These are phyloP conservation scores for Tenthredo notha DNA, from an alignment of 2,888 invertebrate genomes.

Conservation along the genomic window DNA sequence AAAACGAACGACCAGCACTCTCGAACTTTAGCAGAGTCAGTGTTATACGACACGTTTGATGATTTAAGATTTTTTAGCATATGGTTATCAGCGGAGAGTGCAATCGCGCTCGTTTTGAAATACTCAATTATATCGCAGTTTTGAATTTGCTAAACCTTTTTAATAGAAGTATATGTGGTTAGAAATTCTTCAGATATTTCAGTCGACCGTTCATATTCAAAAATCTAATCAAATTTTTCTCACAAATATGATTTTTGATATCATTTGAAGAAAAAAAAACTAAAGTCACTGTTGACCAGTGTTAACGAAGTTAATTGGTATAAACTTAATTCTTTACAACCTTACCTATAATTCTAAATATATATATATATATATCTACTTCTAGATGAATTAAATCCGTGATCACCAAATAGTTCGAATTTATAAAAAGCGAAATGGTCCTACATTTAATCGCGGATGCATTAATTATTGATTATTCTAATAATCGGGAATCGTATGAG, in stretches of 20 bases:
- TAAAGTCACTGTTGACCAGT: too few relatives aligned
- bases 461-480: not conserved
- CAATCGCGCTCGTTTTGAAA: not conserved
- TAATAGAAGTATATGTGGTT: not conserved
- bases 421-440: not conserved
- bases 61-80: not conserved
- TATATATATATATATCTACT: not conserved
- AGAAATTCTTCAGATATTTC: not conserved
- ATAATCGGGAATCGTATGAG: not conserved
- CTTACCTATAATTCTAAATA: not conserved
- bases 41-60: slow-evolving; percentile 8
- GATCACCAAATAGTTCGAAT: not conserved
- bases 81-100: not conserved
- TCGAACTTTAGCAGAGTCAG: not conserved
- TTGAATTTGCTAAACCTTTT: not conserved
- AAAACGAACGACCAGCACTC: not conserved
- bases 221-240: too few relatives aligned
- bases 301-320: too few relatives aligned
- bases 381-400: not conserved
- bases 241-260: too few relatives aligned
- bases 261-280: too few relatives aligned
- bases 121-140: not conserved
- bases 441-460: not conserved
- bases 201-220: too few relatives aligned
- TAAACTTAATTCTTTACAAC: not conserved